These are phyloP conservation scores for Phaethornis superciliosus DNA, from an alignment of 2,113 vertebrate genomes.

Conservation along the genomic window DNA sequence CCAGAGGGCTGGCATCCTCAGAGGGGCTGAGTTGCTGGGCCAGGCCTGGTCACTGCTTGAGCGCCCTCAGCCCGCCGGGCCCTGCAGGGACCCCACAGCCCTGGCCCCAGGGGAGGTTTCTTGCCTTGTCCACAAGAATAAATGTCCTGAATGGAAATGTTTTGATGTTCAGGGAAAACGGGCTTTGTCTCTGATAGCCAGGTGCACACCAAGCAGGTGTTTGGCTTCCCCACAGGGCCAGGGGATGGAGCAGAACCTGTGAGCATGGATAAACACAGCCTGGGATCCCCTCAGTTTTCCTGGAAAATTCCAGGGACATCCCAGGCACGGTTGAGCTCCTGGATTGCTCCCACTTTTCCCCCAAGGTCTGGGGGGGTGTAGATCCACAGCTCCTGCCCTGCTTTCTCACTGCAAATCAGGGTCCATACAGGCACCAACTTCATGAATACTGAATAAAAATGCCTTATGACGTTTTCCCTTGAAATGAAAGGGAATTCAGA, in stretches of 20 bases:
- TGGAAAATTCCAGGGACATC: neutral
- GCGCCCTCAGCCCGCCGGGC: accelerated
- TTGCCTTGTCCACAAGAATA: neutral
- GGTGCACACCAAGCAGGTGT: too few species aligned
- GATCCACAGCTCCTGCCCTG: accelerated
- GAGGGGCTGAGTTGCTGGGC: too few species aligned
- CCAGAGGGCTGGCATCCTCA: neutral
- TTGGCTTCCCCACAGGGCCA: accelerated
- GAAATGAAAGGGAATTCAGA: neutral
- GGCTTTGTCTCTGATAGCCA: neutral
- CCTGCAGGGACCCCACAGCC: accelerated
- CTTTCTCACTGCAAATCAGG: neutral
- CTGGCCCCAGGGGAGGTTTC: neutral
- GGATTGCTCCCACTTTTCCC: accelerated
- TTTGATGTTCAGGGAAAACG: neutral
- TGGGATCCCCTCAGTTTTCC: accelerated
- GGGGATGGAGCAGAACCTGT: neutral
- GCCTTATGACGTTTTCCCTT: neutral
- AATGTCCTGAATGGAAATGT: accelerated
- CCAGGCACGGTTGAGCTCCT: accelerated
- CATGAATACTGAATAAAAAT: neutral
- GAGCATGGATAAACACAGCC: accelerated
- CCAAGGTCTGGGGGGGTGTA: accelerated
- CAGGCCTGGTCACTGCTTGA: neutral
- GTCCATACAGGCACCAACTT: accelerated